phyloP scores from a whole-genome alignment of 2,113 vertebrate species.

The Delphinus delphis region DNA sequence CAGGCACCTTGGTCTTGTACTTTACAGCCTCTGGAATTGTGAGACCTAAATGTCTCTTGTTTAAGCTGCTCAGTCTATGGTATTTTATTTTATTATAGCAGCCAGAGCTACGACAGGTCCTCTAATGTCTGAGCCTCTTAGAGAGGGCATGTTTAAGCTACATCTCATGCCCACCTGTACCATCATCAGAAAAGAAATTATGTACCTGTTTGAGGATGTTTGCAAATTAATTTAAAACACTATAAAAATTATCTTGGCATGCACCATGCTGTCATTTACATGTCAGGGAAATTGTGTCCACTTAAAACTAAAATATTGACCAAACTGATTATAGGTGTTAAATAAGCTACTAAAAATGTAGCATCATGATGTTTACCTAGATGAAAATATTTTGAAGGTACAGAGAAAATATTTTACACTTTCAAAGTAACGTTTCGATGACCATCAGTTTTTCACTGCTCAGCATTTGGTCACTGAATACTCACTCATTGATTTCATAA shows the following conservation, averaged over 20 bases:
- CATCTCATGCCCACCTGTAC: neutral
- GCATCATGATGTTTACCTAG: neutral
- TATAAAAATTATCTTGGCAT: neutral
- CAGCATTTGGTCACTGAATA: neutral
- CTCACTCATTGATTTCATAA: neutral
- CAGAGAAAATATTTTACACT: neutral
- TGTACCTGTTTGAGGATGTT: neutral
- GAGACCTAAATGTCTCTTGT: neutral
- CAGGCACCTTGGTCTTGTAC: neutral
- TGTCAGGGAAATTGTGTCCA: neutral
- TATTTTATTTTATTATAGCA: neutral
- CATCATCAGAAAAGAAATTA: neutral
- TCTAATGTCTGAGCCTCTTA: neutral
- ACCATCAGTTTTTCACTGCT: neutral
- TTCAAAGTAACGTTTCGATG: neutral
- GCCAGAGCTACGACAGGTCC: neutral
- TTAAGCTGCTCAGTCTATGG: neutral
- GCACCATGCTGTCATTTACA: neutral
- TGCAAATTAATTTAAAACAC: neutral
- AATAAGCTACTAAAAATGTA: neutral
- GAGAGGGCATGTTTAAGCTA: fast-evolving
- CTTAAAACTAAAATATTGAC: neutral
- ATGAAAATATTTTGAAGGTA: neutral
- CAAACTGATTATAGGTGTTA: neutral
- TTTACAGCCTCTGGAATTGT: neutral